A percentile compares a stretch with the other conserved stretches of the same genome.
Evolutionary conservation across 1,140 invertebrate species (phyloP).

Genomic region (Sweltsa coloradensis): DNA sequence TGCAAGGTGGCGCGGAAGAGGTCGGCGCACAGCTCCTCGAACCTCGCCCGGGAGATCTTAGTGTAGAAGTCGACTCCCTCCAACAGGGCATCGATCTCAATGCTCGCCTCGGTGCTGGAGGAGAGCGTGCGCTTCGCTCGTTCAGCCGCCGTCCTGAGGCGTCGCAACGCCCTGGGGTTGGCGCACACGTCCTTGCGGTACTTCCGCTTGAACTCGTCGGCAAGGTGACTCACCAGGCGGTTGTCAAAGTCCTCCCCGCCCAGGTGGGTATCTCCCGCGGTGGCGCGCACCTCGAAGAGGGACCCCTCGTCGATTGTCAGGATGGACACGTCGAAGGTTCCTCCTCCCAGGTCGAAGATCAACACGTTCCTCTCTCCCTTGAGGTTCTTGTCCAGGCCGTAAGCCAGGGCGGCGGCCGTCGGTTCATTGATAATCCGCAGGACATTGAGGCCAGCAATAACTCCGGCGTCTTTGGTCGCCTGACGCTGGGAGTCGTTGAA

Average conservation of each 20-base stretch:
- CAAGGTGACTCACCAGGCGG: constrained; percentile 67
- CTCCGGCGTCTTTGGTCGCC: constrained; percentile 62
- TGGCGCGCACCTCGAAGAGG: constrained; percentile 65
- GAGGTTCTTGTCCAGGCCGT: constrained; percentile 72
- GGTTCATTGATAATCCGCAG: constrained; percentile 68
- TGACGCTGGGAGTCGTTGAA: constrained; percentile 59
- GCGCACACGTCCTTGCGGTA: constrained; percentile 34
- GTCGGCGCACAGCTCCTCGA: constrained; percentile 49
- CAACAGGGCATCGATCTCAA: constrained; percentile 41
- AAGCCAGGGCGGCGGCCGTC: constrained; percentile 71
- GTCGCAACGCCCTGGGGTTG: constrained; percentile 38
- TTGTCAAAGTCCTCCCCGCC: constrained; percentile 76
- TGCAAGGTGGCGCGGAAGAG: constrained; percentile 42
- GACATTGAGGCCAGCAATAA: constrained; percentile 64
- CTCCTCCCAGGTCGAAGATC: constrained; percentile 62
- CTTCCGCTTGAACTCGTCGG: constrained; percentile 41
- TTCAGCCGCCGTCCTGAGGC: constrained; percentile 52
- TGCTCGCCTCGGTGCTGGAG: constrained; percentile 40
- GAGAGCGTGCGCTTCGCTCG: constrained; percentile 42
- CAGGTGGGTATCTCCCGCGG: constrained; percentile 61
- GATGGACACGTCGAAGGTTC: constrained; percentile 77
- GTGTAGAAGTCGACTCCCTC: constrained; percentile 48
- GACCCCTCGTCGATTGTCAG: constrained; percentile 76
- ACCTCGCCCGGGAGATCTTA: constrained; percentile 43
- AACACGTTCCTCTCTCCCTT: constrained; percentile 62